Percentiles rank a stretch among this genome's conserved stretches.
phyloP scores from a whole-genome alignment of 2,888 invertebrate genomes.

The Cataglyphis altisquamis region DNA sequence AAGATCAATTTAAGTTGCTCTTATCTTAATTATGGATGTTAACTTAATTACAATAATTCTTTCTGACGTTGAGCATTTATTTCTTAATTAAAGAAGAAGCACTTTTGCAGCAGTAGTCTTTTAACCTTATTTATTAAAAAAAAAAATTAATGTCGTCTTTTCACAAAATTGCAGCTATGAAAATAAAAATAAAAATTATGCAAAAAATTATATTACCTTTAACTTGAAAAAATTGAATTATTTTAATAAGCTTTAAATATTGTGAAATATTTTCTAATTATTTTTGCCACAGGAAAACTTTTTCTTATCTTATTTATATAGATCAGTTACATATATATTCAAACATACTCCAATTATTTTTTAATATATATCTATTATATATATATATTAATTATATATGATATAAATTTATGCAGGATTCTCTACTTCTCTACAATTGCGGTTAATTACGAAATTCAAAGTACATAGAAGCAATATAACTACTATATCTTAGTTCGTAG shows the following conservation, averaged over 20 bases:
- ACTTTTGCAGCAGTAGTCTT: constrained; percentile 6
- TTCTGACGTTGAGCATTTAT: background rate
- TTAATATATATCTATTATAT: background rate
- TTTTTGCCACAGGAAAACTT: background rate
- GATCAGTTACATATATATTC: background rate
- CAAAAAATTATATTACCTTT: constrained; percentile 10
- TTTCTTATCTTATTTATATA: constrained; percentile 19
- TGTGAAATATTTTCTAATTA: background rate
- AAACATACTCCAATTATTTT: background rate
- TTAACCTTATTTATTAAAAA: background rate
- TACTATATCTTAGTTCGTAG: background rate
- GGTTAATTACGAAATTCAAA: background rate
- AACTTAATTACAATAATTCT: background rate
- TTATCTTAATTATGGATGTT: background rate
- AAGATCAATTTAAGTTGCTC: background rate
- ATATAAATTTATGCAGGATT: background rate
- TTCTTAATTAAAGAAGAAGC: constrained; percentile 1
- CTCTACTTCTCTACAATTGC: background rate
- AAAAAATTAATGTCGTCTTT: background rate
- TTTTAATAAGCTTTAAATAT: constrained; percentile 9
- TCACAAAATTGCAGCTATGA: constrained; percentile 11
- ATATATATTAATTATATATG: background rate
- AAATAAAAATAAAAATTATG: background rate
- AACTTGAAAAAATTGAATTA: constrained; percentile 24
- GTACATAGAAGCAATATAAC: constrained; percentile 6